Evolutionary conservation across 2,113 vertebrate genomes (phyloP), one percentile per base, ranked within the genome.

Genomic region (Callipepla californica): DNA sequence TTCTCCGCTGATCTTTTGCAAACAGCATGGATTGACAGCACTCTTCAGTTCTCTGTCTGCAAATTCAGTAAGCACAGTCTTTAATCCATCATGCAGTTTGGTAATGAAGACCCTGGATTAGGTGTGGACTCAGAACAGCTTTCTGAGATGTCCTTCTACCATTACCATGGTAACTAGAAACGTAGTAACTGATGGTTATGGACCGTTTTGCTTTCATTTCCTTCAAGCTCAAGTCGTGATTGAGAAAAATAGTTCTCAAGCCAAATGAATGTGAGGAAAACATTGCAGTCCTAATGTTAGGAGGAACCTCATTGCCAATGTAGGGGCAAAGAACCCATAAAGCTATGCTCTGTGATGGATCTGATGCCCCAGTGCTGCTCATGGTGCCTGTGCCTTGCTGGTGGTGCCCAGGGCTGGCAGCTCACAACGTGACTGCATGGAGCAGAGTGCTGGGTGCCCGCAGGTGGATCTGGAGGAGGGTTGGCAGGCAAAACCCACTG

Each of bases 81-180:
- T 83, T n/a, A 42, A 66, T 58, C 23, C 55, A 6, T 32, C 13
- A 32, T 10, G 20, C 17, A 53, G 6, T 88, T 80, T 70, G 22
- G 61, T 40, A 80, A 55, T 50, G 42, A 87, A 83, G 65, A 77
- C 50, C 20, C 38, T n/a, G 40, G 55, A 11, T 74, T 74, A 53
- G 55, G 62, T 38, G 45, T 62, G 55, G 65, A 73, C 63, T 87
- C 48, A 7, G 21, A 80, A 62, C 5, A 87, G n/a, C 48, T 9
- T 44, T 73, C 26, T 2, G 11, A 88, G 63, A 36, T 48, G 63
- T 63, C 61, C 70, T 82, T 32, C 62, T 30, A 28, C 61, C 32
- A 65, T 93, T 9, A 6, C 91, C 91, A 91, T 87, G 87, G 93
- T 13, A 93, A 96, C 89, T 36, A 62, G 44, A 85, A 65, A 81